These are phyloP conservation scores for Lonchura striata DNA, from an alignment of 2,113 vertebrate species.

Conservation along the genomic window DNA sequence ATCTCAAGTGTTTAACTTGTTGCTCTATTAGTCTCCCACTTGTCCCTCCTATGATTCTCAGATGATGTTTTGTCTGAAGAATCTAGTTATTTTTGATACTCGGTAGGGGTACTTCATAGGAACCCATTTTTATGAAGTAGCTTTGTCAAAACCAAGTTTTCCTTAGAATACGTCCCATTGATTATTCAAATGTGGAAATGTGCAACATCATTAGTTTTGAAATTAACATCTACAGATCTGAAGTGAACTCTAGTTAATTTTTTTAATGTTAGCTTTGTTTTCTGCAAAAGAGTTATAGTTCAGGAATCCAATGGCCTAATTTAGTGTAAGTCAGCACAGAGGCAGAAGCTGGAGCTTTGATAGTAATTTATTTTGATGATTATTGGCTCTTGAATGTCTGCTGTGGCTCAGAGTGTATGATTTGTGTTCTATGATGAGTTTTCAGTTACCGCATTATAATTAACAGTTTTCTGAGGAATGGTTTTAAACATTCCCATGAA, in stretches of 20 bases:
- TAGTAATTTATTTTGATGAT: neutral
- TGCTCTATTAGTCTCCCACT: neutral
- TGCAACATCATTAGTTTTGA: neutral
- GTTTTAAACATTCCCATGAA: neutral
- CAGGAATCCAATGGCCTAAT: neutral
- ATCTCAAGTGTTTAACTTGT: neutral
- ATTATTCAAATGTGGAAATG: neutral
- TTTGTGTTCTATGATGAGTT: neutral
- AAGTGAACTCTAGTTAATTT: neutral
- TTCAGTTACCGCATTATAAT: neutral
- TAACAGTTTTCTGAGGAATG: neutral
- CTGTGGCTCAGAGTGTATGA: neutral
- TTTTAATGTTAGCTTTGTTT: neutral
- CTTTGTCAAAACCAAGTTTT: neutral
- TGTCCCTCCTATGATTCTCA: neutral
- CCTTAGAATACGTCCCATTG: neutral
- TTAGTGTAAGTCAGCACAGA: neutral
- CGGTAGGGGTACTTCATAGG: fast-evolving
- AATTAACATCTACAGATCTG: neutral
- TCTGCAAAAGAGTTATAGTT: neutral
- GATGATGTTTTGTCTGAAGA: neutral
- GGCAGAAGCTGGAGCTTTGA: neutral
- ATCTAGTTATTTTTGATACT: neutral
- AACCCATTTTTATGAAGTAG: neutral
- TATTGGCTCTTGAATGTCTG: neutral